Base-by-base conservation (phyloP, 2,888 invertebrate species). In the Drosophila paracracens region DNA sequence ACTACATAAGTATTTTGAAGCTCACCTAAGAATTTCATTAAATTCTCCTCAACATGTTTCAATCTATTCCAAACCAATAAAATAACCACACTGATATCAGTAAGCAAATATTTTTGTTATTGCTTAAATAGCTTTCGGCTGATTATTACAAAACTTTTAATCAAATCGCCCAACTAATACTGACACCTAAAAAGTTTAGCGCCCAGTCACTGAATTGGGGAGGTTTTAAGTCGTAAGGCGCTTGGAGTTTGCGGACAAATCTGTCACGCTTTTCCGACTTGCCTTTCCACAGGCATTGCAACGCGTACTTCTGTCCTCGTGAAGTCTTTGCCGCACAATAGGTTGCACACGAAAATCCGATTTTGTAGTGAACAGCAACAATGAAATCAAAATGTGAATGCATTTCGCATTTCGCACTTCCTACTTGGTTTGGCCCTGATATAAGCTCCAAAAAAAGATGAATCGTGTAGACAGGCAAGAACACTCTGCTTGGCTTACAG, bases 291-390 rank as follows among this genome's bases (percentile, higher is more conserved):
- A 40, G 61, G 70, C 70, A 77, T 71, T 72, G 71, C 70, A 68
- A 58, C 53, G 64, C 16, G 40, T 35, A 2, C 67, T 21, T 18
- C 52, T 52, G 57, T 43, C 56, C 52, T 54, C 59, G 18, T 43
- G 48, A 35, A 35, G 65, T 64, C 77, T 54, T 29, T 50, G 66
- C 33, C 68, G 4, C 61, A 78, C 73, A 78, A 83, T 71, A 57
- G 87, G 81, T 79, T 83, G 91, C 88, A 89, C 89, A 86, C 90
- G 92, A 91, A 92, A 92, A 85, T 91, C 81, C 77, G 77, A 59
- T 16, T 77, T 73, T 71, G 70, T 63, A 66, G 59, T 61, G 38
- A 79, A 74, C 68, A 72, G 84, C 75, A 85, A 87, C 90, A 85
- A 85, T 90, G 88, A 90, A 90, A 85, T 83, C 83, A 84, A 88